Evolutionary conservation across 2,888 invertebrate genomes (phyloP), one percentile per base, ranked within the genome.

Genomic region (Spodoptera picta): DNA sequence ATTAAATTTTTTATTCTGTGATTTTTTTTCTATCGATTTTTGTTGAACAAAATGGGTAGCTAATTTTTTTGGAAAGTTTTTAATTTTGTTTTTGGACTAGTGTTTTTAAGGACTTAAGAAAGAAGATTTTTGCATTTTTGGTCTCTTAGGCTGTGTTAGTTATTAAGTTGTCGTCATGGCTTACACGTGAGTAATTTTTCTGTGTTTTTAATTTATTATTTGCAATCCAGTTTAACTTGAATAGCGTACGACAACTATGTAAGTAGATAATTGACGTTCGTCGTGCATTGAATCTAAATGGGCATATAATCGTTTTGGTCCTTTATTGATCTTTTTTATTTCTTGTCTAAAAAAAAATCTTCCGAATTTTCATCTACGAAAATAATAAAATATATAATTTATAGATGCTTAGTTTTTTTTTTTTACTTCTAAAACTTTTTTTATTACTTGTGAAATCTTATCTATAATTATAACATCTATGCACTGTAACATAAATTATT

Each of bases 131-230:
- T 44, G 64, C 57, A 60, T 57, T 63, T 67, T 69, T 79, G 57
- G 54, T 61, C 49, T 61, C 6, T 23, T 50, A 66, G 65, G 65
- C 65, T 72, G 77, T 79, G 73, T 63, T 75, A 65, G 77, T 6
- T 75, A 68, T 65, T 73, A 65, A 76, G 54, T 57, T 51, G 61
- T 46, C 68, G 81, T 80, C 68, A 80, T 80, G 82, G 71, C 69
- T 66, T 76, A 71, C 48, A 65, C 59, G 80, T 80, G 60, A 80
- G 80, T 80, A 54, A 61, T 47, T 60, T 69, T 65, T 56, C 36
- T n/a, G 24, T 63, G 45, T 60, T 69, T 60, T 69, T 45, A 60
- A 48, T 54, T 53, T n/a, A 51, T 60, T 60, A 23, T 65, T 52
- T 77, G 65, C 48, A 44, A 47, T 11, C 19, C 44, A 50, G 42